Evolutionary conservation across 2,888 invertebrate genomes (phyloP), one percentile per base, ranked within the genome.

Genomic region (Gonocerus acuteangulatus): DNA sequence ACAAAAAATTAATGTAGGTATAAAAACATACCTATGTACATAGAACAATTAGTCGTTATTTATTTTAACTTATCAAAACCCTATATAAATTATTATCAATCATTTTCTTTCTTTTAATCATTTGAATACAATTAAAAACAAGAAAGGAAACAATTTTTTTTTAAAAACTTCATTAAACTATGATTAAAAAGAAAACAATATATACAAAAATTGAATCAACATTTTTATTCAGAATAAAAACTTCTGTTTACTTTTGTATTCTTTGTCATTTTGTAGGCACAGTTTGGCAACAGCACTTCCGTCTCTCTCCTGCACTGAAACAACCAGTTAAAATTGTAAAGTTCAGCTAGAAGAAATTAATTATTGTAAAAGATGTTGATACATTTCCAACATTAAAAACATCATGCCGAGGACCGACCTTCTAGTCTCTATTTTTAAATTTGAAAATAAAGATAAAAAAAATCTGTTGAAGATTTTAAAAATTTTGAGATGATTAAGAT

Each of bases 251-350:
- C 22, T 47, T 57, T 57, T 47, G 47, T 27, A 57, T 47, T 47
- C 45, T 61, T 62, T 56, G 45, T 62, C 62, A 49, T 65, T 65
- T 65, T 65, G 64, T 62, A 65, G 64, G 64, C 64, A 62, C 60
- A 65, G 57, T 62, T 65, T 65, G 49, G 62, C 62, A 60, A 54
- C 62, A 16, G 54, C 57, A 44, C 51, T 62, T 51, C 60, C 59
- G 56, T 65, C 64, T 42, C 62, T 45, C 51, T 65, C 52, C 64
- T 61, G 57, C 57, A 57, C 44, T 57, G 57, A 57, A 57, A 57
- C 57, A 57, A 57, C 42, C 42, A 54, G 51, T 51, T 51, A 34
- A 51, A 51, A 51, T 34, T 51, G 51, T 51, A 51, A 51, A 34
- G 32, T 51, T 32, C 51, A 32, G 32, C 19, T 16, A 13, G 11